Conservation (phyloP, 2,797 vertebrate genomes). For the Salmo trutta region DNA sequence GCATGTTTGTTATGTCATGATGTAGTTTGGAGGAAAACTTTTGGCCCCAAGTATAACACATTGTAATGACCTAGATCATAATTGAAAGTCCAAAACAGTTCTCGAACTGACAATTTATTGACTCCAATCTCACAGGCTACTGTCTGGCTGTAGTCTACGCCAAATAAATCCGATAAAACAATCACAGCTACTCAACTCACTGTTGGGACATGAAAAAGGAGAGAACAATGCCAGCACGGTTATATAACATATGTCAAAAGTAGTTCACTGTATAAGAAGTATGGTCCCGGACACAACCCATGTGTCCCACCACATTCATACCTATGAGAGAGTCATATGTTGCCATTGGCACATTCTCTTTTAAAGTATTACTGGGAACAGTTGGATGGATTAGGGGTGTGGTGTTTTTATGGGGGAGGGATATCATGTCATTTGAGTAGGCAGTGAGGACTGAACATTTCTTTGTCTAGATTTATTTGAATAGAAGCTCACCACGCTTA, state of each 20-base stretch:
- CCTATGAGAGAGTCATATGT: neutral
- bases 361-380: neutral
- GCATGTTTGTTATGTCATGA: neutral
- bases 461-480: constrained; percentile 9
- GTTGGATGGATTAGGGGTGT: constrained; percentile 1
- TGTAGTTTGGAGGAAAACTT: neutral
- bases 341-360: neutral
- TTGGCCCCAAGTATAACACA: neutral
- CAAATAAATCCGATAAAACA: too few species aligned
- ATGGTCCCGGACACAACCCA: too few species aligned
- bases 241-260: too few species aligned
- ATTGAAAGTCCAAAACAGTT: too few species aligned
- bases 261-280: too few species aligned
- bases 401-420: neutral
- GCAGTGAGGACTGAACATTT: constrained; percentile 4
- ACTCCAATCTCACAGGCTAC: too few species aligned
- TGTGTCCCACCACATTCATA: neutral
- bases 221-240: neutral
- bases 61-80: too few species aligned
- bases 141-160: too few species aligned
- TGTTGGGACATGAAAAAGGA: too few species aligned
- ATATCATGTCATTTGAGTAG: constrained; percentile 7
- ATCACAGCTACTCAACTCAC: too few species aligned
- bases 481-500: neutral
- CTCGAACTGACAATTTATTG: too few species aligned